A percentile compares a stretch with the other conserved stretches of the same genome.
Conservation (phyloP, 2,888 invertebrate genomes). For the Autographa gamma region DNA sequence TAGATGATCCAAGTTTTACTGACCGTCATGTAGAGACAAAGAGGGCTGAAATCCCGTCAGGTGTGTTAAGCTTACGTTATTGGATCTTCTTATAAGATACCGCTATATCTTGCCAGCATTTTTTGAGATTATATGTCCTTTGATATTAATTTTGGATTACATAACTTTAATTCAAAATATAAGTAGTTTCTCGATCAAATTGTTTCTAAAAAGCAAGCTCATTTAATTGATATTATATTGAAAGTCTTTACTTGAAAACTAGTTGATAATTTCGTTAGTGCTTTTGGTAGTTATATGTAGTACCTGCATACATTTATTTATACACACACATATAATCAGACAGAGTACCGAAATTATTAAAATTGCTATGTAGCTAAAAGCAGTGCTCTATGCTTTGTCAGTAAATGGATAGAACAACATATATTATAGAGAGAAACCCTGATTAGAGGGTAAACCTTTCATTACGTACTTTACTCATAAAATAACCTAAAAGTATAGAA, state of each 20-base stretch:
- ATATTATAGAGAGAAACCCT: background rate
- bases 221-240: too few species aligned
- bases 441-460: background rate
- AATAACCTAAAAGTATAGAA: background rate
- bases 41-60: constrained; percentile 24
- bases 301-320: too few species aligned
- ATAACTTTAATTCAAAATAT: background rate
- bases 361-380: too few species aligned
- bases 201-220: too few species aligned
- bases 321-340: too few species aligned
- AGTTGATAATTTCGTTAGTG: too few species aligned
- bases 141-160: background rate
- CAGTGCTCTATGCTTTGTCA: background rate
- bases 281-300: too few species aligned
- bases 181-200: too few species aligned
- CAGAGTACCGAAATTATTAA: too few species aligned
- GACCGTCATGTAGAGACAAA: constrained; percentile 6
- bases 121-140: constrained; percentile 7
- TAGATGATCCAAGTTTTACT: background rate
- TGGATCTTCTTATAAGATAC: constrained; percentile 23
- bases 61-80: constrained; percentile 20
- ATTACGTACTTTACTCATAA: background rate
- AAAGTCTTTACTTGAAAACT: too few species aligned
- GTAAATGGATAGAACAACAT: background rate
- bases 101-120: background rate